Evolutionary conservation across 2,797 vertebrate species (phyloP).

Genomic region (Leptodactylus fallax): DNA sequence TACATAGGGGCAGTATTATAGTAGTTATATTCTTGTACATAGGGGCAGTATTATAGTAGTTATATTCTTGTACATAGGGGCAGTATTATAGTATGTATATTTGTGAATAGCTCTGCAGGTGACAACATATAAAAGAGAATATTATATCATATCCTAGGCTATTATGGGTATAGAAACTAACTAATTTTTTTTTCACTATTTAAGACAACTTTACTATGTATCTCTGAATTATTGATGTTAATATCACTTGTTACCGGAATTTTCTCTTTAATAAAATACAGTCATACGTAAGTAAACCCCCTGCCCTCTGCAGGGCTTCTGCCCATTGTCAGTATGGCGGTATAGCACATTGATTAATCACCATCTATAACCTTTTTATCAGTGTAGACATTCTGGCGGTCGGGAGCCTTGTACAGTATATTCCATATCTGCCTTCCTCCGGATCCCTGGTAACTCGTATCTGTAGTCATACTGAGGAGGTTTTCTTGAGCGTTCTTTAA

Average conservation of each 20-base stretch:
- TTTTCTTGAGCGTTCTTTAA: neutral
- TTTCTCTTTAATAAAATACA: neutral
- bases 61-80: too few relatives aligned
- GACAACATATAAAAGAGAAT: too few relatives aligned
- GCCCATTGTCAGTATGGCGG: neutral
- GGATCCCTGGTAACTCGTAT: constrained; percentile 28
- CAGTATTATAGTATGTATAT: too few relatives aligned
- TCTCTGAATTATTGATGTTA: neutral
- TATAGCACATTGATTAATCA: constrained; percentile 8
- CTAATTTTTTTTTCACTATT: too few relatives aligned
- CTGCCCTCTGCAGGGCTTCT: neutral
- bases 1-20: neutral
- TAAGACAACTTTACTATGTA: neutral
- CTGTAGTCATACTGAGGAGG: constrained; percentile 6
- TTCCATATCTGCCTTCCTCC: constrained; percentile 20
- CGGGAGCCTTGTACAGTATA: neutral
- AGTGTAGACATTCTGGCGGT: constrained; percentile 33
- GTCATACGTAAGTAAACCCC: neutral
- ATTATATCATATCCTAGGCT: too few relatives aligned
- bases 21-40: neutral
- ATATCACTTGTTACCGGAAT: neutral
- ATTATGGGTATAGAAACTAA: too few relatives aligned
- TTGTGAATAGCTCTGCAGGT: too few relatives aligned
- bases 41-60: neutral
- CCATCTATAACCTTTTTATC: constrained; percentile 32